Base-by-base conservation (phyloP, 2,888 invertebrate genomes). In the Nyleta sp. region DNA sequence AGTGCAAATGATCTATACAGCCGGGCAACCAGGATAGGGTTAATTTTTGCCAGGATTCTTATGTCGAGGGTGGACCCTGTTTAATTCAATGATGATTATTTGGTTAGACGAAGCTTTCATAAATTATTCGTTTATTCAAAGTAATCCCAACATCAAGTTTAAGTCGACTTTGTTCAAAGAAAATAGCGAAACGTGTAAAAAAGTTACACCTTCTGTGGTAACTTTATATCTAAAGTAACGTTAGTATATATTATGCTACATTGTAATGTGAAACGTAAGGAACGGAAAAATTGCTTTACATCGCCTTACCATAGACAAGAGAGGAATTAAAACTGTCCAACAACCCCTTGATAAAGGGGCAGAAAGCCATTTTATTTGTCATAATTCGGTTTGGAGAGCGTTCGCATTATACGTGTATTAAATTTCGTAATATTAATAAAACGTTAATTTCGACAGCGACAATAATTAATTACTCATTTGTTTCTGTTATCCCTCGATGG, bases 381-480 rank as follows among this genome's bases (percentile, higher is more conserved):
- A 22, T 59, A 68, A 70, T 60, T 70, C 15, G 7, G 24, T 15
- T 48, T 13, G 24, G 48, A 13, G 15, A 15, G 33, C 22, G 35
- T 10, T 6, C 6, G 24, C 15, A 59, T 64, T 20, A 22, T 24
- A 15, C 28, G 48, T 10, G 52, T 20, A 28, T 15, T 57, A 48
- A 59, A 60, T 70, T 71, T 48, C 18, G 62, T 42, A 64, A 75
- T 70, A 75, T 62, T 75, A 68, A 75, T 75, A 75, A 72, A 77
- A 77, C 67, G 62, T 73, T 78, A 67, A 73, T 78, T 68, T 68
- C 33, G 33, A 55, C 67, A 65, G 15, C 52, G 60, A 72, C 74
- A 68, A 68, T 76, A 72, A 76, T 80, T 76, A 80, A 80, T 80
- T 76, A 73, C 73, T 64, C 70, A 59, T 80, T 80, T 76, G 73